Evolutionary conservation across 2,797 vertebrate genomes (phyloP).

Genomic region (Cyclura pinguis): DNA sequence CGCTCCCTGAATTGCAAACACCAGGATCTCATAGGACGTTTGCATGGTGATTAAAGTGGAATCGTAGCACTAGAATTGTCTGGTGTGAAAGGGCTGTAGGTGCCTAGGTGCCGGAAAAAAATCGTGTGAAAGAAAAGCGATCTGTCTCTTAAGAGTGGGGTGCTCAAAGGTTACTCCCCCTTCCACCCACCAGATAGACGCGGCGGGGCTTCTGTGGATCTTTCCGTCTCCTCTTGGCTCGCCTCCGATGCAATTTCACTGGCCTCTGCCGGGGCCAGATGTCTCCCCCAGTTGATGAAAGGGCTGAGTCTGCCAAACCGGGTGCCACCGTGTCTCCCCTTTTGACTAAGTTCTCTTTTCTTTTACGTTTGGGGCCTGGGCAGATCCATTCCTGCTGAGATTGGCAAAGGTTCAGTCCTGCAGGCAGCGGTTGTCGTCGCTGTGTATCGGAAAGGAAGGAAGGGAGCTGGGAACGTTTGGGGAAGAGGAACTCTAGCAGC

Average conservation of each 20-base stretch:
- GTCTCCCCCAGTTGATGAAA: not conserved
- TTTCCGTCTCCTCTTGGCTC: not conserved
- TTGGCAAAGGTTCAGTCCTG: not conserved
- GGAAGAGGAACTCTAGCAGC: no score
- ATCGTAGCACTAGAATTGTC: no score
- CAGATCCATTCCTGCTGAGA: not conserved
- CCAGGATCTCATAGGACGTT: no score
- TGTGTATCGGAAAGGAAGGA: not conserved
- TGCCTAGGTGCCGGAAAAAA: no score
- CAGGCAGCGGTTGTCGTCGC: not conserved
- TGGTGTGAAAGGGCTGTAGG: no score
- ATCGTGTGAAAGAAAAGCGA: no score
- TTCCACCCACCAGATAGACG: not conserved
- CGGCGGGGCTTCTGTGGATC: not conserved
- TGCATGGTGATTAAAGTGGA: no score
- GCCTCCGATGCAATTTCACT: not conserved
- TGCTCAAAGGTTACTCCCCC: no score
- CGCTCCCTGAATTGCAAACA: no score
- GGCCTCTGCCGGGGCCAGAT: not conserved
- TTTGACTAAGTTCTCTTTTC: not conserved
- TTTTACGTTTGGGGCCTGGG: not conserved
- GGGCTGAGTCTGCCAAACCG: not conserved
- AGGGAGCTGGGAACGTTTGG: no score
- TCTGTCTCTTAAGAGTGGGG: no score
- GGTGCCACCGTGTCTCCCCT: not conserved